These are phyloP conservation scores for Plagiodera versicolora DNA, from an alignment of 2,888 invertebrate species.

Conservation along the genomic window DNA sequence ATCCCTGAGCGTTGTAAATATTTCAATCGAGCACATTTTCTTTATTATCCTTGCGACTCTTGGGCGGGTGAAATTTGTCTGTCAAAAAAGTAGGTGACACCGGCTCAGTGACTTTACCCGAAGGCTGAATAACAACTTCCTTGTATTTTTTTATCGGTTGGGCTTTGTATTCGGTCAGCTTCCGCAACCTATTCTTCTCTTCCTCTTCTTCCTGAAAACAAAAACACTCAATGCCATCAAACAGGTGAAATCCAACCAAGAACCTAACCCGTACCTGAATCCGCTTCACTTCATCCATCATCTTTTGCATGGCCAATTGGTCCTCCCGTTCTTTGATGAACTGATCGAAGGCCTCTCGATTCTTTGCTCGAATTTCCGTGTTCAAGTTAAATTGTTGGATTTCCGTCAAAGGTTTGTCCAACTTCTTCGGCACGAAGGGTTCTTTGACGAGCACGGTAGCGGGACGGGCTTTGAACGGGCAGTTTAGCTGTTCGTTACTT, in stretches of 20 bases:
- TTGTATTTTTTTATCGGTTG: slow-evolving; percentile 62
- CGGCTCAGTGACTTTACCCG: slow-evolving; percentile 64
- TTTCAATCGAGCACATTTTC: slow-evolving; percentile 2
- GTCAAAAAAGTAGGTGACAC: slow-evolving; percentile 61
- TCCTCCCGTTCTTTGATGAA: slow-evolving; percentile 61
- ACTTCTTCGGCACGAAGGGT: slow-evolving; percentile 66
- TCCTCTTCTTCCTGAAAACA: slow-evolving; percentile 54
- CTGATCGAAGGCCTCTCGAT: slow-evolving; percentile 64
- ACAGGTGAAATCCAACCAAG: too few relatives aligned
- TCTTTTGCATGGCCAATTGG: slow-evolving; percentile 35
- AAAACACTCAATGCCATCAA: too few relatives aligned
- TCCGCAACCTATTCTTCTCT: slow-evolving; percentile 58
- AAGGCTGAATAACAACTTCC: slow-evolving; percentile 58
- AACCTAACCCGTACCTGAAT: not conserved
- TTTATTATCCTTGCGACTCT: not conserved
- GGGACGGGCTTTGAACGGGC: slow-evolving; percentile 64
- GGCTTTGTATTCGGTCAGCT: slow-evolving; percentile 64
- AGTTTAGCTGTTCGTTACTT: slow-evolving; percentile 47
- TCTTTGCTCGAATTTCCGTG: slow-evolving; percentile 65
- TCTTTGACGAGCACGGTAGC: slow-evolving; percentile 64
- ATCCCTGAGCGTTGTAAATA: not conserved
- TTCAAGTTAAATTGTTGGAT: slow-evolving; percentile 63
- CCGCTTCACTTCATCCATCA: slow-evolving; percentile 21
- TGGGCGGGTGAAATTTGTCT: slow-evolving; percentile 15
- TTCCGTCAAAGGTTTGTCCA: slow-evolving; percentile 54